phyloP scores from a whole-genome alignment of 2,113 vertebrate species.

The Hippocampus abdominalis region DNA sequence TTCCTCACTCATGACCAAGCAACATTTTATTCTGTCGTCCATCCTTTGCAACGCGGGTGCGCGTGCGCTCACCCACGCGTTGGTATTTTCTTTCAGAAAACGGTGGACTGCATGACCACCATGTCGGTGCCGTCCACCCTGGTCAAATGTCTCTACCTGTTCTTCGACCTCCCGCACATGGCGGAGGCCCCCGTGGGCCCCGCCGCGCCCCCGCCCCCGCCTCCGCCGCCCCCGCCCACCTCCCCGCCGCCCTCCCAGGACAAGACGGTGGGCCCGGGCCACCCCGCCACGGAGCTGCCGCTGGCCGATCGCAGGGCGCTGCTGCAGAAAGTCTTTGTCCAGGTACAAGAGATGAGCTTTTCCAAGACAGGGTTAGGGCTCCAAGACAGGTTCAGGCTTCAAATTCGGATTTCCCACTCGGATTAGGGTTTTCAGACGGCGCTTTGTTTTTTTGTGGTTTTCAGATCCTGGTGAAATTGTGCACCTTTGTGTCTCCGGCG shows the following conservation, averaged over 20 bases:
- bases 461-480: conserved; percentile 96
- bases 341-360: conserved; percentile 70
- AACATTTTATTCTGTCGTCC: neutral
- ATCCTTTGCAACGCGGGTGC: neutral
- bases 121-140: conserved; percentile 99
- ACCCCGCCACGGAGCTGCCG: conserved; percentile 87
- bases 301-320: conserved; percentile 87
- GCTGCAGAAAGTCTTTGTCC: conserved; percentile 98
- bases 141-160: conserved; percentile 98
- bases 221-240: conserved; percentile 6
- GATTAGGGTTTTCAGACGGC: too few species aligned
- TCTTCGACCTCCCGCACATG: conserved; percentile 98
- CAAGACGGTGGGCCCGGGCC: conserved; percentile 50
- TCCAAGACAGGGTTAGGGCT: neutral
- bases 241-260: conserved; percentile 42
- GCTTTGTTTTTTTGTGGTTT: neutral
- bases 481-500: conserved; percentile 93
- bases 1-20: neutral
- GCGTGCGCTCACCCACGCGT: too few species aligned
- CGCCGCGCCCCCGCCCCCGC: conserved; percentile 68
- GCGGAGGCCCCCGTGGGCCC: conserved; percentile 85
- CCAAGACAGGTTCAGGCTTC: neutral
- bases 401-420: neutral
- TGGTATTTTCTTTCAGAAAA: conserved; percentile 78
- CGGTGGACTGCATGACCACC: conserved; percentile 99